Percentiles rank a stretch among this genome's conserved stretches.
Conservation (phyloP, 1,140 invertebrate species). For the Callitettix versicolor region DNA sequence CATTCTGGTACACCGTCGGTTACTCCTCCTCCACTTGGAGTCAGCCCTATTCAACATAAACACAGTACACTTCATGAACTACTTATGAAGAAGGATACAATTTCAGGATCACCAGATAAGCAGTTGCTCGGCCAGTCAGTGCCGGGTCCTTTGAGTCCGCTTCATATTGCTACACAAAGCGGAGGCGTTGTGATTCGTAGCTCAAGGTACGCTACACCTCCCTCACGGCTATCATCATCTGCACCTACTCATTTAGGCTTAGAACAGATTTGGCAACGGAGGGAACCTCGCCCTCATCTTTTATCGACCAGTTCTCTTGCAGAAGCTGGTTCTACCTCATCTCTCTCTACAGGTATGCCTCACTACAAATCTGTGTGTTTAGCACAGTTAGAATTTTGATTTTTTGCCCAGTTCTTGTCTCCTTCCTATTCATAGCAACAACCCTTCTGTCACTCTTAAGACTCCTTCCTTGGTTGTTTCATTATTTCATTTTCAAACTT, state of each 20-base stretch:
- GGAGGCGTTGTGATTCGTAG: slow-evolving; percentile 8
- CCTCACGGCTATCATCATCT: slow-evolving; percentile 64
- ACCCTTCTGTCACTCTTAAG: too few species aligned
- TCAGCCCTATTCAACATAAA: slow-evolving; percentile 38
- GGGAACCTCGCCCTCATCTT: slow-evolving; percentile 74
- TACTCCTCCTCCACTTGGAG: slow-evolving; percentile 26
- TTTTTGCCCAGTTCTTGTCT: too few species aligned
- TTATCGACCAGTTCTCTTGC: slow-evolving; percentile 76
- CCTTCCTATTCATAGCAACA: too few species aligned
- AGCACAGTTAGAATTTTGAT: too few species aligned
- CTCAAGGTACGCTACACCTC: slow-evolving; percentile 15
- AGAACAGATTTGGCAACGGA: slow-evolving; percentile 70
- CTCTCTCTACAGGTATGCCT: slow-evolving; percentile 52
- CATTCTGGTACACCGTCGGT: slow-evolving; percentile 23
- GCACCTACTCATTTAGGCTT: slow-evolving; percentile 71
- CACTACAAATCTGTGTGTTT: too few species aligned
- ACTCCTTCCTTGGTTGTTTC: too few species aligned
- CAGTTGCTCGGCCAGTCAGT: slow-evolving; percentile 46
- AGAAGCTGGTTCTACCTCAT: slow-evolving; percentile 79
- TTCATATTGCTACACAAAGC: not conserved
- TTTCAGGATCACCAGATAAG: slow-evolving; percentile 40
- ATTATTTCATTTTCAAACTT: too few species aligned
- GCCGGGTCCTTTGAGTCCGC: slow-evolving; percentile 29
- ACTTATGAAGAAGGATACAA: slow-evolving; percentile 46
- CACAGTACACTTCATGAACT: slow-evolving; percentile 48